Base-by-base conservation (phyloP, 2,888 invertebrate species). In the Pyrocoelia pectoralis region DNA sequence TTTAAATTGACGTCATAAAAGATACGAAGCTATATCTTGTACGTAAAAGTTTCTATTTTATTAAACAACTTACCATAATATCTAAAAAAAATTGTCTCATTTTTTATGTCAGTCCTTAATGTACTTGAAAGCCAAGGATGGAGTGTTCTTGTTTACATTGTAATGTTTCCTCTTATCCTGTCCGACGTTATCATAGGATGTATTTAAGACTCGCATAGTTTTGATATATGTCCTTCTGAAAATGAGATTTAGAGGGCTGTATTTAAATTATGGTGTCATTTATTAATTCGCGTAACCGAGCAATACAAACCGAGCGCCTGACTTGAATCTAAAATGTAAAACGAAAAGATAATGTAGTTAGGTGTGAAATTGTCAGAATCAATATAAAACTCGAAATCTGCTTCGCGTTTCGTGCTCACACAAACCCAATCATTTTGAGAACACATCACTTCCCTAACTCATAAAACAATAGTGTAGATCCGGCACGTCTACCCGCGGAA, bases 381-480 rank as follows among this genome's bases (percentile, higher is more conserved):
- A 68, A 72, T 72, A 71, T 66, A 58, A 61, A 51, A 63, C 65
- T 67, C 69, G 66, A 71, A 73, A 72, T 73, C 70, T 72, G 73
- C 68, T 61, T 72, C 69, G 60, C 60, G 68, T 61, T 70, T 65
- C 70, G 68, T 68, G 70, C 69, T 67, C 54, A 65, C 62, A 63
- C 66, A 65, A 67, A 70, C 69, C 70, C 69, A 67, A 73, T 72
- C 72, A 68, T 71, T 73, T 68, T 65, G 69, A 67, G 69, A 70
- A 73, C 72, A 73, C 74, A 72, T 74, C 74, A 74, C 72, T 72
- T 72, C 72, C 74, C 74, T 70, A 73, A 74, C 74, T 76, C 75
- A 73, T 75, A 76, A 75, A 74, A 76, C 76, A 76, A 74, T 74
- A 71, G 71, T 72, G 73, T 69, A 72, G 76, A 74, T 74, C 74